Conservation (phyloP, 2,888 invertebrate species). For the Melangyna quadrimaculata region DNA sequence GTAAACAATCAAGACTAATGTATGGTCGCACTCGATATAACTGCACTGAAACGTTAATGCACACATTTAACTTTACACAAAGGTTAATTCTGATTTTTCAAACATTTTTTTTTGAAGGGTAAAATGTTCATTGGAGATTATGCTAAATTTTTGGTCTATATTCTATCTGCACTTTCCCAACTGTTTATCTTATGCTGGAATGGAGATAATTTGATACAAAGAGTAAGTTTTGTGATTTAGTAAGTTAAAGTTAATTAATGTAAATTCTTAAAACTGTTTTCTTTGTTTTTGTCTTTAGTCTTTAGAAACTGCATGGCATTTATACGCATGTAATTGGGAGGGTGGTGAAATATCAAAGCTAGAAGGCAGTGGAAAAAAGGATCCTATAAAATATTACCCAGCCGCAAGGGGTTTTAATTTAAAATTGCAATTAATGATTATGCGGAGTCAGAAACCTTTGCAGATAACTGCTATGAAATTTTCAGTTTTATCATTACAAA, state of each 20-base stretch:
- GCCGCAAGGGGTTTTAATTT: constrained; percentile 74
- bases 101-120: constrained; percentile 55
- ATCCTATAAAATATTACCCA: constrained; percentile 55
- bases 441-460: constrained; percentile 78
- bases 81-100: neutral
- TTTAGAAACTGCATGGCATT: constrained; percentile 75
- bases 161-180: constrained; percentile 78
- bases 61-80: too few relatives aligned
- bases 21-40: too few relatives aligned
- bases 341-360: constrained; percentile 52
- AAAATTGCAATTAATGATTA: constrained; percentile 77
- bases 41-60: too few relatives aligned
- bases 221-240: constrained; percentile 74
- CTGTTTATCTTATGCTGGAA: constrained; percentile 79
- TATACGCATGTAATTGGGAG: constrained; percentile 79
- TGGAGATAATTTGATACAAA: constrained; percentile 79
- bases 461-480: constrained; percentile 79
- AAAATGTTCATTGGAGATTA: constrained; percentile 79
- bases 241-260: too few relatives aligned
- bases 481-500: constrained; percentile 78
- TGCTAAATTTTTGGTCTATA: constrained; percentile 78
- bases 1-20: too few relatives aligned
- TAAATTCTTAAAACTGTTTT: too few relatives aligned
- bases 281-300: constrained; percentile 75
- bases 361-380: neutral